Evolutionary conservation across 2,797 vertebrate genomes (phyloP).

Genomic region (Nyctibius grandis): DNA sequence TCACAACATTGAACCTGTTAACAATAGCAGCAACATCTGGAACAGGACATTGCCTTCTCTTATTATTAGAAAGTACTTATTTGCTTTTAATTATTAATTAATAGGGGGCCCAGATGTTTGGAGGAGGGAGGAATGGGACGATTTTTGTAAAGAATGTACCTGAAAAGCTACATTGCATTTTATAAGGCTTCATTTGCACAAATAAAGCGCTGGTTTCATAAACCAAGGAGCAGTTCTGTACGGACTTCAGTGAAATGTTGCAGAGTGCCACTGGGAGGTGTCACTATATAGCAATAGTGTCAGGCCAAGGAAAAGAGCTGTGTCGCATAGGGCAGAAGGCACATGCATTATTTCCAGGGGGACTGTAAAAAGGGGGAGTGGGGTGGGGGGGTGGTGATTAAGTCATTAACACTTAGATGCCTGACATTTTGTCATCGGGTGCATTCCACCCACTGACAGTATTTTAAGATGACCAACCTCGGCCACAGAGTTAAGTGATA

Average conservation of each 20-base stretch:
- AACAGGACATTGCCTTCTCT: slow-evolving; percentile 15
- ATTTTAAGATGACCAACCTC: background rate
- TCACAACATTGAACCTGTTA: background rate
- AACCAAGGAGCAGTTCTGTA: background rate
- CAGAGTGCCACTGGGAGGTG: slow-evolving; percentile 56
- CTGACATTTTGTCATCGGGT: background rate
- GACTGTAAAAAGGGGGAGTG: background rate
- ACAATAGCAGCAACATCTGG: slow-evolving; percentile 21
- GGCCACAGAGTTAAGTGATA: background rate
- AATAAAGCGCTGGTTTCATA: background rate
- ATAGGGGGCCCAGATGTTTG: background rate
- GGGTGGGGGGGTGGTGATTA: background rate
- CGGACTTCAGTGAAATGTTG: slow-evolving; percentile 36
- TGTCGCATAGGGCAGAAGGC: background rate
- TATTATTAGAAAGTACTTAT: background rate
- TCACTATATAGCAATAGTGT: background rate
- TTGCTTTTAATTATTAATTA: background rate
- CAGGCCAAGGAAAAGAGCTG: background rate
- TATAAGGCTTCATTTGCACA: background rate
- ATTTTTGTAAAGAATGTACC: background rate
- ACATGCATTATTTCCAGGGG: background rate
- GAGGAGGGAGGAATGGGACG: background rate
- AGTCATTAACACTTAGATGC: background rate
- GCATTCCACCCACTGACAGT: background rate
- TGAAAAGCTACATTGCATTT: background rate